Percentiles rank a stretch among this genome's conserved stretches.
phyloP scores from a whole-genome alignment of 2,888 invertebrate species.

The Acrobasis repandana region DNA sequence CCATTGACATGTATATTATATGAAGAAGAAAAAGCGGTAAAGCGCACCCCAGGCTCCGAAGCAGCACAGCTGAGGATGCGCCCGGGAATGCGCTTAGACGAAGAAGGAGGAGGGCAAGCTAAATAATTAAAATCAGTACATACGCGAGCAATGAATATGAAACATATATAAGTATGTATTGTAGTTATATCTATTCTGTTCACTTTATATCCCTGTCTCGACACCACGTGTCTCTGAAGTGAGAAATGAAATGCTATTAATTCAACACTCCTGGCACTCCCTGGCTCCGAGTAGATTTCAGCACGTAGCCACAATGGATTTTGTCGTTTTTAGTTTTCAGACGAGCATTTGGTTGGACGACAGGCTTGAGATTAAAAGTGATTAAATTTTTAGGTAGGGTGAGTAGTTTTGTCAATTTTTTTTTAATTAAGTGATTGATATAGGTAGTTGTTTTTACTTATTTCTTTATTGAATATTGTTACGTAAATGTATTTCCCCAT shows the following conservation, averaged over 20 bases:
- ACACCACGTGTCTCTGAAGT: conserved; percentile 47
- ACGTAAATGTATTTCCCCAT: not conserved
- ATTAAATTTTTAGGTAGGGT: not conserved
- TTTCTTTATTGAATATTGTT: not conserved
- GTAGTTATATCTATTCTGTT: conserved; percentile 2
- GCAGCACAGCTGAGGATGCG: too few relatives aligned
- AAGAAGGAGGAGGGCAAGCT: too few relatives aligned
- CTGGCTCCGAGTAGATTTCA: conserved; percentile 38
- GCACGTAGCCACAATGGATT: conserved; percentile 39
- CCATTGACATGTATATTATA: too few relatives aligned
- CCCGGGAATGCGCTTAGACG: too few relatives aligned
- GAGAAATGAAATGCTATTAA: conserved; percentile 57
- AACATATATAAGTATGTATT: too few relatives aligned
- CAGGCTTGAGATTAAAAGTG: conserved; percentile 1
- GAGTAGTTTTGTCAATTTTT: too few relatives aligned
- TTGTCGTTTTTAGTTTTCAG: conserved; percentile 25
- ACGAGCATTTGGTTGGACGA: conserved; percentile 10
- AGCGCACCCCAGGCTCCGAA: too few relatives aligned
- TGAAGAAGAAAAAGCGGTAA: too few relatives aligned
- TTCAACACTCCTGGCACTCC: conserved; percentile 38
- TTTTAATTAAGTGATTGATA: too few relatives aligned
- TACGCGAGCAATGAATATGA: conserved; percentile 6
- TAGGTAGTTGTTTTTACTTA: too few relatives aligned
- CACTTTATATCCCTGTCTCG: conserved; percentile 15
- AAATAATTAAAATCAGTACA: conserved; percentile 8